Conservation (phyloP, 2,888 invertebrate species). For the Scelioninae gen. 2 region DNA sequence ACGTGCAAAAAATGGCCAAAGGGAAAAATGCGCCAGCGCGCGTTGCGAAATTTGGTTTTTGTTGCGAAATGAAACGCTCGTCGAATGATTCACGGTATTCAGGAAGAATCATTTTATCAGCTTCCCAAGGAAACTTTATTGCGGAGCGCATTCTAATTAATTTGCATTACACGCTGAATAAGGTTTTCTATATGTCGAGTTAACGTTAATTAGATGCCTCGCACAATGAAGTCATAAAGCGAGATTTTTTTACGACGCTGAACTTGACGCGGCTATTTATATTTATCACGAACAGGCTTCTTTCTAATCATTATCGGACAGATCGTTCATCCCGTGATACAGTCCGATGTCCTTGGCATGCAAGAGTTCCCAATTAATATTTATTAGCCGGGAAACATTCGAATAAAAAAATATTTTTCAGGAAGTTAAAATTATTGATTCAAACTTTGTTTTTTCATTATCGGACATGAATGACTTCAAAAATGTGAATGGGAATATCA, state of each 20-base stretch:
- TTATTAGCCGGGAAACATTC: neutral
- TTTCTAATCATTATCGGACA: constrained; percentile 20
- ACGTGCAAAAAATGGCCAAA: no score
- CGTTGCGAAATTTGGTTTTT: constrained; percentile 3
- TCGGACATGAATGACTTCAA: no score
- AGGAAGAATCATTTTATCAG: constrained; percentile 7
- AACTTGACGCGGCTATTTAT: constrained; percentile 19
- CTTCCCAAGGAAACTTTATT: constrained; percentile 3
- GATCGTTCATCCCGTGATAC: constrained; percentile 5
- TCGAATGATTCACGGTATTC: constrained; percentile 5
- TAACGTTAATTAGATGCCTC: constrained; percentile 14
- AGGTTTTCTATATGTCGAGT: neutral
- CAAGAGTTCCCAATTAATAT: neutral
- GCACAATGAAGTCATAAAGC: constrained; percentile 6
- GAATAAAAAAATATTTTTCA: neutral
- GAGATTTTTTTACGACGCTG: constrained; percentile 15
- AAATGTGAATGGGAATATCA: no score
- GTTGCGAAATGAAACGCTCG: no score
- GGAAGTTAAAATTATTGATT: no score
- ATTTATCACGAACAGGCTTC: constrained; percentile 5
- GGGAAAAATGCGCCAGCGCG: no score
- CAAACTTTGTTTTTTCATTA: no score
- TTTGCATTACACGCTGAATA: neutral
- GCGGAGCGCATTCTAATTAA: neutral
- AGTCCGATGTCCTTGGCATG: constrained; percentile 3